Conservation (phyloP, 2,797 vertebrate genomes). For the Lutjanus campechanus region DNA sequence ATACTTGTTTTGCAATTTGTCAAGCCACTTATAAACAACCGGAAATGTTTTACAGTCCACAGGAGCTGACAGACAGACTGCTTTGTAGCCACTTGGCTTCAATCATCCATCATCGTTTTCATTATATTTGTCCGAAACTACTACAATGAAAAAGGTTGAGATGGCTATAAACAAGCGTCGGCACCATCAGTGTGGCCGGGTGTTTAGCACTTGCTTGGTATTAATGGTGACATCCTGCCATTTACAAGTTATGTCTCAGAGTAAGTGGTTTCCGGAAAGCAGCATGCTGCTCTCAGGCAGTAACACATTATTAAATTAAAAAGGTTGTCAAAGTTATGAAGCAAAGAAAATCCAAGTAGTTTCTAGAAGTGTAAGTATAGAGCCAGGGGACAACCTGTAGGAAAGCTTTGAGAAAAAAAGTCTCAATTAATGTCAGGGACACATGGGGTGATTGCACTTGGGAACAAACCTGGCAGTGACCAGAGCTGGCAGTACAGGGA, state of each 20-base stretch:
- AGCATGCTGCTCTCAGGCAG: background rate
- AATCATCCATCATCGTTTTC: conserved; percentile 13
- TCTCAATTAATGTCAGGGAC: conserved; percentile 2
- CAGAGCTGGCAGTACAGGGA: background rate
- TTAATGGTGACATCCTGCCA: conserved; percentile 25
- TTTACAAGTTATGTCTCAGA: conserved; percentile 28
- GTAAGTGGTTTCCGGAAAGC: conserved; percentile 12
- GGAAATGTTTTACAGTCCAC: conserved; percentile 5
- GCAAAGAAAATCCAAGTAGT: conserved; percentile 11
- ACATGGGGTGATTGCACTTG: background rate
- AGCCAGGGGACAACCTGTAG: conserved; percentile 15
- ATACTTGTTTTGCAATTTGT: background rate
- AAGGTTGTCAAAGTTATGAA: conserved; percentile 20
- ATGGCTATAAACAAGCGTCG: conserved; percentile 16
- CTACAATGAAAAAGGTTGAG: background rate
- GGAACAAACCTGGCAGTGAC: conserved; percentile 5
- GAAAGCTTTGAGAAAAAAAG: conserved; percentile 22
- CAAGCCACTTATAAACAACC: conserved; percentile 4
- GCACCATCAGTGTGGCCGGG: conserved; percentile 9
- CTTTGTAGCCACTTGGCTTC: conserved; percentile 1
- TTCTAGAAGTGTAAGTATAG: background rate
- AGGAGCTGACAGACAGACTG: conserved; percentile 9
- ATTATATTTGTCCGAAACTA: conserved; percentile 24
- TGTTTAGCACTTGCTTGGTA: conserved; percentile 29
- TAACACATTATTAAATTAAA: conserved; percentile 7